Conservation (phyloP, 2,797 vertebrate genomes). For the Chelonia mydas region DNA sequence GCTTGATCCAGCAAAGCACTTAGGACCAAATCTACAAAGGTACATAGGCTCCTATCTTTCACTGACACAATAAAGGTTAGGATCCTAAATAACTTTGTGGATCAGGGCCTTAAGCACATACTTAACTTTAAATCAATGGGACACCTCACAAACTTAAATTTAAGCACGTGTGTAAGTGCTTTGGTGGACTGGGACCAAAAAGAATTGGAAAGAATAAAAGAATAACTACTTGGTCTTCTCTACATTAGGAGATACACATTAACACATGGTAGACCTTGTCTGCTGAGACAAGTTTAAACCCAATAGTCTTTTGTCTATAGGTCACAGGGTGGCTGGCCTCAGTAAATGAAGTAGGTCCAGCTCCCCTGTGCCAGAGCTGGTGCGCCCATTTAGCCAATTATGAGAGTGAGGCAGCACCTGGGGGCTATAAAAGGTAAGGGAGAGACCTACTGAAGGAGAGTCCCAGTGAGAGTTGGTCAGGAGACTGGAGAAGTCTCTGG, state of each 20-base stretch:
- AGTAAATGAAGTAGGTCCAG: background rate
- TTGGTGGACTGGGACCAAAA: background rate
- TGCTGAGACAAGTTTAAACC: slow-evolving; percentile 41
- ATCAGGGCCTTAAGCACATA: background rate
- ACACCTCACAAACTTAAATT: background rate
- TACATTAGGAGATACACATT: background rate
- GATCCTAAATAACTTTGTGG: background rate
- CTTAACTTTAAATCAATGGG: background rate
- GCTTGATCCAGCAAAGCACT: background rate
- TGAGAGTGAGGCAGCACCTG: background rate
- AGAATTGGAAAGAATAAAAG: background rate
- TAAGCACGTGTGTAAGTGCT: background rate
- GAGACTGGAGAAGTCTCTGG: background rate
- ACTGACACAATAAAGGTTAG: background rate
- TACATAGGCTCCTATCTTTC: background rate
- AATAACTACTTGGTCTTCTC: background rate
- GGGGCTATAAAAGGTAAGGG: background rate
- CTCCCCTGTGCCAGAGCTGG: background rate
- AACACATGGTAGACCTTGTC: background rate
- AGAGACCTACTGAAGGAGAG: background rate
- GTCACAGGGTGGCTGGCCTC: background rate
- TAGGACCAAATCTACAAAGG: background rate
- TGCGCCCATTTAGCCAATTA: background rate
- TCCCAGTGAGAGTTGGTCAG: background rate
- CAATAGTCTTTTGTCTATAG: slow-evolving; percentile 42